Percentiles rank a stretch among this genome's conserved stretches.
These are phyloP conservation scores for Serilophus lunatus DNA, from an alignment of 2,113 vertebrate genomes.

Conservation along the genomic window DNA sequence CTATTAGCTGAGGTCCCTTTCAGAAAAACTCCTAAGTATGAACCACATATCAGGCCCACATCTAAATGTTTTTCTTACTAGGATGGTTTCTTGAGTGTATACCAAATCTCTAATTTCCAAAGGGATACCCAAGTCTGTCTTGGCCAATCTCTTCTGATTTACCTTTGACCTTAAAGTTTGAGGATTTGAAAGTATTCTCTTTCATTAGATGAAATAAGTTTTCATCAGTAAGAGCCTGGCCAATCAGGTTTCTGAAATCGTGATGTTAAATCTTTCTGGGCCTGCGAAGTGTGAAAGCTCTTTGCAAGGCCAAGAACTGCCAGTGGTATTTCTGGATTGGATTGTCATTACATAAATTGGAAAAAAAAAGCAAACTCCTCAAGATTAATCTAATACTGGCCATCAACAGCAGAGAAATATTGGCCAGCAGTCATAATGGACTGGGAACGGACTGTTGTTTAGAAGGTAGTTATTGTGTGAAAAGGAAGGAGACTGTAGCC, in stretches of 20 bases:
- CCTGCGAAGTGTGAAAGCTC: neutral
- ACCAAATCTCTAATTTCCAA: neutral
- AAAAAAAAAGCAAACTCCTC: neutral
- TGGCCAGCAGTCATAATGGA: neutral
- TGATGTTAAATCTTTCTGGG: neutral
- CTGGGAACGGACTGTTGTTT: neutral
- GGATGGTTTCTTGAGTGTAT: neutral
- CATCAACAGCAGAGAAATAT: neutral
- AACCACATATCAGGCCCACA: accelerated
- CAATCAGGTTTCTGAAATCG: neutral
- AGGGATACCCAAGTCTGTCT: neutral
- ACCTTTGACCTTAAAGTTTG: neutral
- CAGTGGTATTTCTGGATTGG: neutral
- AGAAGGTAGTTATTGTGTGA: neutral
- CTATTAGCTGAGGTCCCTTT: neutral
- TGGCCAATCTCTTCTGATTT: neutral
- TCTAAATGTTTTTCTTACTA: neutral
- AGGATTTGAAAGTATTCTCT: neutral
- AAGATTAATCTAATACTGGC: neutral
- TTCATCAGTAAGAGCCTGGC: neutral
- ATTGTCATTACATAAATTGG: neutral
- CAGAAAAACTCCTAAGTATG: neutral
- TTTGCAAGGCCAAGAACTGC: neutral
- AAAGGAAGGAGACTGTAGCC: neutral
- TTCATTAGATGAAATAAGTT: neutral